Evolutionary conservation across 2,797 vertebrate genomes (phyloP).

Genomic region (Nannoperca obscura): DNA sequence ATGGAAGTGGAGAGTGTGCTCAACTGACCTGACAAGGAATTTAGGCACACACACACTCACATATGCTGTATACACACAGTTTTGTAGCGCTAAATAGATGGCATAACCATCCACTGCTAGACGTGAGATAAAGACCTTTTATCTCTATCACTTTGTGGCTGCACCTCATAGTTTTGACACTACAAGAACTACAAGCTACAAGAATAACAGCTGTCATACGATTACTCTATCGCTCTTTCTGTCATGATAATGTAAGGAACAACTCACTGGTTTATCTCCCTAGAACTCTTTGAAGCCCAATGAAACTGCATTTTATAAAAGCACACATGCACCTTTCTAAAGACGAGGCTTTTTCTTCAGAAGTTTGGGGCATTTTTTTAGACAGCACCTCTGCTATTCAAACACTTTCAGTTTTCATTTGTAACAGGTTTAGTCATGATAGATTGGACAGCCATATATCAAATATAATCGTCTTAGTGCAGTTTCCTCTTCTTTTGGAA

Average conservation of each 20-base stretch:
- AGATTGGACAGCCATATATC: conserved; percentile 40
- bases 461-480: conserved; percentile 53
- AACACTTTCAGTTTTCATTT: conserved; percentile 34
- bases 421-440: conserved; percentile 46
- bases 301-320: conserved; percentile 7
- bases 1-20: neutral
- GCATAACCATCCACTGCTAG: conserved; percentile 12
- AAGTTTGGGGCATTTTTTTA: conserved; percentile 17
- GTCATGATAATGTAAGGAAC: conserved; percentile 22
- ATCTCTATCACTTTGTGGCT: neutral
- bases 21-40: neutral
- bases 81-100: neutral
- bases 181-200: neutral
- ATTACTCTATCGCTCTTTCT: neutral
- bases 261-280: conserved; percentile 21
- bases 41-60: neutral
- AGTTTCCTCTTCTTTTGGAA: conserved; percentile 11
- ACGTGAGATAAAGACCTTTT: neutral
- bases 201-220: conserved; percentile 13
- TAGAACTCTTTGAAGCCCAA: conserved; percentile 18
- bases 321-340: conserved; percentile 1
- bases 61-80: neutral
- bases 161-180: conserved; percentile 28
- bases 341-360: conserved; percentile 5
- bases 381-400: conserved; percentile 29